Evolutionary conservation across 2,888 invertebrate species (phyloP), one percentile per base, ranked within the genome.

Genomic region (Andrena praecox): DNA sequence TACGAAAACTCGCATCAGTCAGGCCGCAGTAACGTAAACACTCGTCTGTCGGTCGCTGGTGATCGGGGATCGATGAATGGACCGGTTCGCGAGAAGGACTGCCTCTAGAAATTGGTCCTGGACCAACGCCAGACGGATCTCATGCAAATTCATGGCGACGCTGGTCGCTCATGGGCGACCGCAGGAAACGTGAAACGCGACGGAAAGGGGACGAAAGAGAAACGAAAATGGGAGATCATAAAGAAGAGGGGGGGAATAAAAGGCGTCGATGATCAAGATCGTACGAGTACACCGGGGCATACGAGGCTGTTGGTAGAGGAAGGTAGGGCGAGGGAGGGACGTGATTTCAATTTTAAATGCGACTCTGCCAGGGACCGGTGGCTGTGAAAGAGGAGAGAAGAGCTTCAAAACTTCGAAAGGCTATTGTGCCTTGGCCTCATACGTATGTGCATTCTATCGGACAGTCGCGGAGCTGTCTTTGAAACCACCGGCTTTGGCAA

Each of bases 341-440:
- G 79, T 73, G 81, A 90, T 90, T 90, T 91, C 85, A 90, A 91
- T 90, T 90, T 90, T 85, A 89, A 90, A 90, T 90, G 84, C 86
- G 77, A 84, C 56, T 73, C 48, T 64, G 81, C 73, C 27, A 56
- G 56, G 27, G 66, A 74, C 56, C 54, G 67, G 77, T 54, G 70
- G 73, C 33, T 48, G 31, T 42, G 67, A 42, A 35, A 33, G 68
- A 33, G 42, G 42, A 64, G 66, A 35, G 50, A 69, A 59, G 73
- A 66, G 83, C 71, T 80, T 84, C 79, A 81, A 87, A 82, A 86
- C 77, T 85, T 90, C 78, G 76, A 82, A 80, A 77, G 81, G 77
- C 83, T 82, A 86, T 88, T 87, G 82, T 84, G 85, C 70, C 48
- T 54, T 74, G 76, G 80, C 78, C 82, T 84, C 78, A 78, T 85